Percentiles rank a stretch among this genome's conserved stretches.
phyloP scores from a whole-genome alignment of 2,797 vertebrate genomes.

The Typhlichthys eigenmanni region DNA sequence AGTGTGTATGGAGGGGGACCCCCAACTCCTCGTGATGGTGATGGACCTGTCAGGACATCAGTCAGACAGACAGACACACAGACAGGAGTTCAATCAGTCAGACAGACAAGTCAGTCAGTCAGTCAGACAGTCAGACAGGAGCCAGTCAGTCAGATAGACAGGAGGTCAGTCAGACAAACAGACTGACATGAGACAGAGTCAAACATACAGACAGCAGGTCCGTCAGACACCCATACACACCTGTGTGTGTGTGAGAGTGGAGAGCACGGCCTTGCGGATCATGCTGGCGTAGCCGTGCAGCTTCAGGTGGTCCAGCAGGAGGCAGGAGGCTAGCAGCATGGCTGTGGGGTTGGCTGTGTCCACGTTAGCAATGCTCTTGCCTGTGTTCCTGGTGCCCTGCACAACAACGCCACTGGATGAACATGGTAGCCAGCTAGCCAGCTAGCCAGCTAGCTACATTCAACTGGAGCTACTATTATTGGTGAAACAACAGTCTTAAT shows the following conservation, averaged over 20 bases:
- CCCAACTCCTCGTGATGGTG: not conserved
- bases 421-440: no score
- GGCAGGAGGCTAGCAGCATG: slow-evolving; percentile 85
- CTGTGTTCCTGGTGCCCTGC: slow-evolving; percentile 88
- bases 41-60: not conserved
- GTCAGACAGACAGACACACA: no score
- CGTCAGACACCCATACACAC: slow-evolving; percentile 47
- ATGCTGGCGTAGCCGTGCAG: slow-evolving; percentile 80
- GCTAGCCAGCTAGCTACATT: no score
- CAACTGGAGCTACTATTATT: no score
- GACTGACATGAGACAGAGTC: not conserved
- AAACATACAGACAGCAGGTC: not conserved
- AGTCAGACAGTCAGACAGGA: not conserved
- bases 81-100: not conserved
- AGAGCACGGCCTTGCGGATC: slow-evolving; percentile 82
- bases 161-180: not conserved
- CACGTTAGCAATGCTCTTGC: slow-evolving; percentile 84
- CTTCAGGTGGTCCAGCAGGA: slow-evolving; percentile 88
- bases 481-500: no score
- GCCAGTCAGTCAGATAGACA: not conserved
- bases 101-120: no score
- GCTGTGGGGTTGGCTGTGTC: slow-evolving; percentile 88
- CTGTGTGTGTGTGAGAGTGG: slow-evolving; percentile 78
- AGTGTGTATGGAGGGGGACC: not conserved
- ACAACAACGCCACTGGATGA: no score